Evolutionary conservation across 2,113 vertebrate species (phyloP).

Genomic region (Neodontobutis hainanensis): DNA sequence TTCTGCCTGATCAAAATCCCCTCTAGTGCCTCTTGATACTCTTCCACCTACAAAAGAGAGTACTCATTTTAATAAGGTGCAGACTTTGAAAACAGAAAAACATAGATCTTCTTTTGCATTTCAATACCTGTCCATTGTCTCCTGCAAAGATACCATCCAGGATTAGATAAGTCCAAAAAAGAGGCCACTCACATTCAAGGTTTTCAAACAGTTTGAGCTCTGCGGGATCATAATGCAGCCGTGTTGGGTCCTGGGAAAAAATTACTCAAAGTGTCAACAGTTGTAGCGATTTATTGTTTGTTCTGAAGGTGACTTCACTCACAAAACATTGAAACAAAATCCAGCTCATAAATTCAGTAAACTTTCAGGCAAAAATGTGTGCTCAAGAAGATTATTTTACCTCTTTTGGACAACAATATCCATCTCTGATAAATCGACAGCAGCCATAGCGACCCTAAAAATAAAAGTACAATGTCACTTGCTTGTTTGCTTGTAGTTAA

Average conservation of each 20-base stretch:
- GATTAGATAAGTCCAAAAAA: conserved; percentile 97
- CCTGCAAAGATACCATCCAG: conserved; percentile 91
- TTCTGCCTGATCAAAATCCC: conserved; percentile 91
- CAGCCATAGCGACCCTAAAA: conserved; percentile 94
- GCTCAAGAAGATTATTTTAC: conserved; percentile 61
- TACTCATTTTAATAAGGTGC: neutral
- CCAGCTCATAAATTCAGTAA: neutral
- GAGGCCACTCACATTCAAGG: conserved; percentile 97
- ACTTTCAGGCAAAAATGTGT: neutral
- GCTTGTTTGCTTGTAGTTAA: neutral
- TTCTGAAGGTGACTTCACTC: too few species aligned
- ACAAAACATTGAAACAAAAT: too few species aligned
- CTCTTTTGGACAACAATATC: conserved; percentile 96
- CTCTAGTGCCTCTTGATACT: conserved; percentile 94
- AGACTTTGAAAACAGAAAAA: too few species aligned
- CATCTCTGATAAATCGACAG: conserved; percentile 96
- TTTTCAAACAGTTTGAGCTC: conserved; percentile 99
- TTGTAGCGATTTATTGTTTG: too few species aligned
- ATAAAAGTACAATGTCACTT: neutral
- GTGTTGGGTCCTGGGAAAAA: conserved; percentile 85
- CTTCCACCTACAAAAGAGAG: conserved; percentile 83
- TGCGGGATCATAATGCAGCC: conserved; percentile 95
- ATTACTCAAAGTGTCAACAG: neutral
- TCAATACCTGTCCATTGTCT: conserved; percentile 88
- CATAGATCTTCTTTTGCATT: neutral